Percentiles rank a stretch among this genome's conserved stretches.
Evolutionary conservation across 2,888 invertebrate genomes (phyloP).

Genomic region (Himalopsyche tibetana): DNA sequence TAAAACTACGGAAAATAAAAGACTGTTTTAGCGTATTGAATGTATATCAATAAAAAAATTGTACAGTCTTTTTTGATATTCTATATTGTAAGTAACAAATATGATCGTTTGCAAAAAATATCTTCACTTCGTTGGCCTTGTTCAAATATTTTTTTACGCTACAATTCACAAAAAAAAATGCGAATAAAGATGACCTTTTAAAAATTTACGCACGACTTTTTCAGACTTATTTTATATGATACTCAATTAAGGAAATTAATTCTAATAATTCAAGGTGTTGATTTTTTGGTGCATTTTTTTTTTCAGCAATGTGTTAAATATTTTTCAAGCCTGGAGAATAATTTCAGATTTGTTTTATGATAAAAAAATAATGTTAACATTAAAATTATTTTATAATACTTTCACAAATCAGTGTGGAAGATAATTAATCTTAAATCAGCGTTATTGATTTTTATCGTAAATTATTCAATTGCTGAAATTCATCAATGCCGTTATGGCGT

Average conservation of each 20-base stretch:
- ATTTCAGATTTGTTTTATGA: background rate
- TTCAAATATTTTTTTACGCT: background rate
- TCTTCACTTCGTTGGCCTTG: background rate
- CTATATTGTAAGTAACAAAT: too few species aligned
- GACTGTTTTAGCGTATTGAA: too few species aligned
- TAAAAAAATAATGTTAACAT: too few species aligned
- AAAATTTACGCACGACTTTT: conserved; percentile 16
- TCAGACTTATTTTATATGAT: conserved; percentile 31
- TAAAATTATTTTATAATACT: too few species aligned
- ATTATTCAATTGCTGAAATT: too few species aligned
- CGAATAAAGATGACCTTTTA: conserved; percentile 25
- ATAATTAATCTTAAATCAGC: too few species aligned
- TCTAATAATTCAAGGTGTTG: background rate
- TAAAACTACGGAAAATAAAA: too few species aligned
- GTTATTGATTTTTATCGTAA: too few species aligned
- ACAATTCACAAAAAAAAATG: conserved; percentile 28
- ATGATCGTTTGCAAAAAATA: background rate
- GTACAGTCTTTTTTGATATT: too few species aligned
- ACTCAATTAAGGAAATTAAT: conserved; percentile 28
- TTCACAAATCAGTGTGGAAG: too few species aligned
- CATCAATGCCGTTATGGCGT: too few species aligned
- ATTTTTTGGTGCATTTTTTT: background rate
- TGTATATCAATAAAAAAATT: too few species aligned
- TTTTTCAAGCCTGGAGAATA: background rate
- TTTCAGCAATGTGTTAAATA: background rate